phyloP scores from a whole-genome alignment of 2,797 vertebrate genomes.

The Clarias fuscus region DNA sequence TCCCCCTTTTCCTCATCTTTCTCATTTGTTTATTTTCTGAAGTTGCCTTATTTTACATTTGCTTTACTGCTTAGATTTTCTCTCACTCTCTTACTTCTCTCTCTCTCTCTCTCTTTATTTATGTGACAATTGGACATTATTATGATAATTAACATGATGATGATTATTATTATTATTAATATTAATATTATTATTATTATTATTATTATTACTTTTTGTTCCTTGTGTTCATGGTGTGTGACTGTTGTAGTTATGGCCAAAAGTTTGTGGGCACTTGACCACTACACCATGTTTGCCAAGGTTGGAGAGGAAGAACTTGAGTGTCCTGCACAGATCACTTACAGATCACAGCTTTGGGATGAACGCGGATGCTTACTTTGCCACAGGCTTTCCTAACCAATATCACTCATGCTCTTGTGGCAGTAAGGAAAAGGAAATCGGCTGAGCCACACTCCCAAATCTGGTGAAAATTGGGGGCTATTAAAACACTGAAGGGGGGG shows the following conservation, averaged over 20 bases:
- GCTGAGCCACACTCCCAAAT: not conserved
- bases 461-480: not conserved
- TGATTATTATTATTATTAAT: conserved; percentile 5
- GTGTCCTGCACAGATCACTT: not conserved
- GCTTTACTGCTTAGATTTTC: not conserved
- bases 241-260: not conserved
- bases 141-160: not conserved
- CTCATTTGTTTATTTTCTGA: not conserved
- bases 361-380: not conserved
- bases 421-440: not conserved
- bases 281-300: not conserved
- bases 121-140: not conserved
- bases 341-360: not conserved
- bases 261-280: not conserved
- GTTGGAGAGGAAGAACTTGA: not conserved
- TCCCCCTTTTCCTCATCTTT: not conserved
- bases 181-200: conserved; percentile 23
- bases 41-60: not conserved
- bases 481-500: not conserved
- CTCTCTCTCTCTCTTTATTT: not conserved
- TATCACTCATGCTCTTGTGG: not conserved
- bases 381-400: not conserved
- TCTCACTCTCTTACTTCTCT: too few species aligned
- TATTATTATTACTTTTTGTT: conserved; percentile 10
- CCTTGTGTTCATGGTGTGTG: conserved; percentile 5